Conservation (phyloP, 2,113 vertebrate species). For the Muscicapa adusta region DNA sequence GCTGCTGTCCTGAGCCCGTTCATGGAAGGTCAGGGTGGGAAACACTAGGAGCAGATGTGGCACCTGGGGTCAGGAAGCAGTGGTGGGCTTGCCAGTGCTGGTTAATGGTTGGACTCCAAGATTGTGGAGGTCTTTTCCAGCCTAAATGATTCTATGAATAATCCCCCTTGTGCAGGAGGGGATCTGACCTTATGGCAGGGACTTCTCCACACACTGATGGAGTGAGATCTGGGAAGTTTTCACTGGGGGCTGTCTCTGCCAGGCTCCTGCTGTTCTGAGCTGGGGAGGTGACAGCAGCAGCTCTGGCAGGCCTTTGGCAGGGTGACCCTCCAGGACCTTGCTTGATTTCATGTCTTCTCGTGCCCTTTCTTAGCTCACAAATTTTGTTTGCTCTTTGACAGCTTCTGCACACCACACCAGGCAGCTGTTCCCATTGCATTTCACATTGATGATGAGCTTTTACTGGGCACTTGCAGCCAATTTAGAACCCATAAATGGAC, state of each 20-base stretch:
- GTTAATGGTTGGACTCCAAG: not conserved
- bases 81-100: not conserved
- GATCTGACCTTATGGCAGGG: not conserved
- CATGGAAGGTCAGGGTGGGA: not conserved
- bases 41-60: not conserved
- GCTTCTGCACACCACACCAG: not conserved
- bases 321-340: not conserved
- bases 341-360: not conserved
- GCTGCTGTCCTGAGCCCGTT: not conserved
- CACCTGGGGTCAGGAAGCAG: not conserved
- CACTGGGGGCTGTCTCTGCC: not conserved
- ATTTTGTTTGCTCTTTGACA: not conserved
- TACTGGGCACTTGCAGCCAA: slow-evolving; percentile 2
- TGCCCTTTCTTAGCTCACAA: not conserved
- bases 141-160: not conserved
- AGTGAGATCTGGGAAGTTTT: not conserved
- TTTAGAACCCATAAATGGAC: slow-evolving; percentile 33
- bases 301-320: not conserved
- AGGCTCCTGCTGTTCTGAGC: not conserved
- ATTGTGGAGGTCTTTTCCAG: not conserved
- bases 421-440: not conserved
- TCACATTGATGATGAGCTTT: not conserved
- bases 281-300: not conserved
- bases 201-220: not conserved
- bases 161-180: not conserved